Percentiles rank a stretch among this genome's conserved stretches.
Evolutionary conservation across 2,797 vertebrate species (phyloP).

Genomic region (Todus mexicanus): DNA sequence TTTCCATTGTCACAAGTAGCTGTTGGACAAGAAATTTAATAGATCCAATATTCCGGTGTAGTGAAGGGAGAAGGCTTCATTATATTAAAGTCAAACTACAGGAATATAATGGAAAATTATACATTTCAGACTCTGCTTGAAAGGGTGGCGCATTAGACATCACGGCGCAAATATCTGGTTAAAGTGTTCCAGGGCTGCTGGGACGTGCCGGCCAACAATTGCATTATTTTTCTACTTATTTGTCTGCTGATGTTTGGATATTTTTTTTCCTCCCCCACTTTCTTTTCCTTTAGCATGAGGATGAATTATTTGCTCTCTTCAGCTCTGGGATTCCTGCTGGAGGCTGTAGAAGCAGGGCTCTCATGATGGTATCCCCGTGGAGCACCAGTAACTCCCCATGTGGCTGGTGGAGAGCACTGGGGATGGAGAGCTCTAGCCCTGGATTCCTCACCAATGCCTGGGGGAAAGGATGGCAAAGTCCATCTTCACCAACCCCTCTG

Average conservation of each 20-base stretch:
- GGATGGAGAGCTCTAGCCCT: background rate
- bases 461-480: background rate
- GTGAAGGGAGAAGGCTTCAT: conserved; percentile 65
- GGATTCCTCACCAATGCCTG: background rate
- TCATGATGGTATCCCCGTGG: rapidly evolving
- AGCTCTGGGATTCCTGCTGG: background rate
- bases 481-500: rapidly evolving
- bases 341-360: background rate
- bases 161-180: conserved; percentile 59
- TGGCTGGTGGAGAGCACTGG: background rate
- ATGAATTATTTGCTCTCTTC: background rate
- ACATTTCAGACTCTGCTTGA: conserved; percentile 58
- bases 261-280: background rate
- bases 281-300: background rate
- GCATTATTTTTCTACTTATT: conserved; percentile 45
- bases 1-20: background rate
- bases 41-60: conserved; percentile 57
- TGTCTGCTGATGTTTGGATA: conserved; percentile 8
- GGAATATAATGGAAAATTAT: conserved; percentile 72
- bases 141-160: conserved; percentile 45
- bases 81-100: conserved; percentile 69
- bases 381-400: background rate
- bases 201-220: conserved; percentile 1
- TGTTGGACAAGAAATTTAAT: conserved; percentile 24
- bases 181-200: conserved; percentile 57